Evolutionary conservation across 1,140 invertebrate species (phyloP), one percentile per base, ranked within the genome.

Genomic region (Dendroctonus ponderosae): DNA sequence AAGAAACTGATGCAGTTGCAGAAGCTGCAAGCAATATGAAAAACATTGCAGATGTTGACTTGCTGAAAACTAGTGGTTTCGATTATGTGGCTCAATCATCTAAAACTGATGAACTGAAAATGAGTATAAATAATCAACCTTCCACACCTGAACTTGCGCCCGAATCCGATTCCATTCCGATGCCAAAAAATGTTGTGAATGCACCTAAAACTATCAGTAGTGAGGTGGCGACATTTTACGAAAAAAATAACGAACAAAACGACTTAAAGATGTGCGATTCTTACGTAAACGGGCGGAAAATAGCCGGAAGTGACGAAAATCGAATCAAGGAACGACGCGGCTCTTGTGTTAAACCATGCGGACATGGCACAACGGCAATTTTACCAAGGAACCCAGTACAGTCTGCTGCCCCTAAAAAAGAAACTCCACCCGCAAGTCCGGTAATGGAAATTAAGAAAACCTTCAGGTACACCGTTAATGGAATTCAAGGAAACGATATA

Each of bases 351-450:
- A 78, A 78, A 60, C 76, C 77, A 3, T 77, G 76, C 46, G 75
- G 76, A 39, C 77, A 78, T 62, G 77, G 76, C n/a, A 78, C 76
- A 12, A 67, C 74, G 6, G 76, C 74, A 0, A 73, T 77, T 42
- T 68, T 73, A 38, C 76, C 77, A 7, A 67, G 73, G 42, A 67
- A 73, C 7, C 75, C 75, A 11, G 12, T 69, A 7, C 43, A 48
- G 7, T 50, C 7, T 26, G 58, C 63, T 26, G 7, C 9, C 2
- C 5, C 39, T 5, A 72, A 71, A 51, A 62, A 70, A 14, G 60
- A 52, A n/a, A 59, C 75, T 42, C 74, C 74, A 14, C 75, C 70
- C 7, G 70, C 61, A 6, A 76, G 75, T 57, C 75, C 76, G 7
- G 70, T 71, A 15, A 49, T 76, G 62, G 73, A 75, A 46, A 40